Evolutionary conservation across 64 coral and sea anemone species (phyloP), one percentile per base, ranked within the genome.

Genomic region (Catalaphyllia jardinei): DNA sequence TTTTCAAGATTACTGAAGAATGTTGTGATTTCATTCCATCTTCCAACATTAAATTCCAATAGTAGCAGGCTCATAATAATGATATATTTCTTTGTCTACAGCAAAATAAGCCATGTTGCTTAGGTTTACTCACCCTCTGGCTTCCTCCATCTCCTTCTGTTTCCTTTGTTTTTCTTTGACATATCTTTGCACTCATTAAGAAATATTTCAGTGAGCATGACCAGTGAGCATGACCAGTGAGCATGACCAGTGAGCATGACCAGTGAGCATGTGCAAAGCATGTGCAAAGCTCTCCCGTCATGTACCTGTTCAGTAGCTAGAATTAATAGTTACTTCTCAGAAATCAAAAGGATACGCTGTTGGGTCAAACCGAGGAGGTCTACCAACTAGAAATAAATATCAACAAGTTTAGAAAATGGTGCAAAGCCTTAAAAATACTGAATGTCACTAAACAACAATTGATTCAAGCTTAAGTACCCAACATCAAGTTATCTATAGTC

Each of bases 111-210:
- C 18, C 3, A 65, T 18, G 7, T 22, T 22, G 24, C 27, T 49
- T 49, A 1, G 15, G 15, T 17, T 4, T 46, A 54, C 69, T 82
- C 38, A 94, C 93, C 93, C 89, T 86, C 93, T 88, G 57, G 65
- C 80, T 82, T 91, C 84, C 14, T 90, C 83, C 9, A 63, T 55
- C 49, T 94, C 93, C 54, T 87, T 52, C 11, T 82, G 55, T 72
- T 94, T 94, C n/a, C 93, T 89, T 61, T 94, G 93, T 38, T 90
- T 94, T 76, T 94, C 93, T 88, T 94, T 94, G 19, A 94, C 77
- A 55, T 94, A 94, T 76, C 93, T 94, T 51, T 25, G 29, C 8
- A 60, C 6, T 50, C 15, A 29, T 89, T 54, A 89, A 89, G 74
- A 30, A 81, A 89, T 19, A n/a, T 46, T 46, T 46, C 42, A 46